Conservation (phyloP, 2,888 invertebrate genomes). For the Boloria selene region DNA sequence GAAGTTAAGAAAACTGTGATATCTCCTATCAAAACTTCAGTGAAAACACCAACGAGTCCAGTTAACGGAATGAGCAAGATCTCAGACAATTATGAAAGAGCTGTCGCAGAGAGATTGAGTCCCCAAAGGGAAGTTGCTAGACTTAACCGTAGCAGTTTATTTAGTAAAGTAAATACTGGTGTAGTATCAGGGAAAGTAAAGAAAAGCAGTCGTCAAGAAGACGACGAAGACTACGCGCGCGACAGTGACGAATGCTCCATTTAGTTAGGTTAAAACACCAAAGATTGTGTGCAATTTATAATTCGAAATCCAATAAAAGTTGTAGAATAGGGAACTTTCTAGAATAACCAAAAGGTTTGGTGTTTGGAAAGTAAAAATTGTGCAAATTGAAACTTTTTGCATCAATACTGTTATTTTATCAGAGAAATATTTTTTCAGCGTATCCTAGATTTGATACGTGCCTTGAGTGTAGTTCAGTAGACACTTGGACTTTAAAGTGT, state of each 20-base stretch:
- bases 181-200: constrained; percentile 67
- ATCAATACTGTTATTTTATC: constrained; percentile 50
- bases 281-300: constrained; percentile 17
- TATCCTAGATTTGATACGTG: constrained; percentile 73
- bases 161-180: constrained; percentile 75
- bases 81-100: constrained; percentile 76
- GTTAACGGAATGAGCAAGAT: constrained; percentile 75
- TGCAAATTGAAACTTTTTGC: constrained; percentile 46
- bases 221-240: constrained; percentile 78
- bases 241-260: constrained; percentile 86
- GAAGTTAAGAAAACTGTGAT: constrained; percentile 48
- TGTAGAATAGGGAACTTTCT: constrained; percentile 35
- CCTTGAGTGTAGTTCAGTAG: constrained; percentile 62
- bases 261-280: constrained; percentile 52
- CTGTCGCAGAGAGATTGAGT: constrained; percentile 71
- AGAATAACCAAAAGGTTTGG: constrained; percentile 16
- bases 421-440: constrained; percentile 77
- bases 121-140: constrained; percentile 66
- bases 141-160: constrained; percentile 66
- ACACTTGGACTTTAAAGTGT: constrained; percentile 42
- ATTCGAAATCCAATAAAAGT: not conserved
- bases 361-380: constrained; percentile 36
- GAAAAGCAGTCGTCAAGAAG: constrained; percentile 57
- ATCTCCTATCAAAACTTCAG: constrained; percentile 54
- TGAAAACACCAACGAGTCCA: constrained; percentile 65